Percentiles rank a stretch among this genome's conserved stretches.
Evolutionary conservation across 2,797 vertebrate species (phyloP).

Genomic region (Pantherophis alleghaniensis): DNA sequence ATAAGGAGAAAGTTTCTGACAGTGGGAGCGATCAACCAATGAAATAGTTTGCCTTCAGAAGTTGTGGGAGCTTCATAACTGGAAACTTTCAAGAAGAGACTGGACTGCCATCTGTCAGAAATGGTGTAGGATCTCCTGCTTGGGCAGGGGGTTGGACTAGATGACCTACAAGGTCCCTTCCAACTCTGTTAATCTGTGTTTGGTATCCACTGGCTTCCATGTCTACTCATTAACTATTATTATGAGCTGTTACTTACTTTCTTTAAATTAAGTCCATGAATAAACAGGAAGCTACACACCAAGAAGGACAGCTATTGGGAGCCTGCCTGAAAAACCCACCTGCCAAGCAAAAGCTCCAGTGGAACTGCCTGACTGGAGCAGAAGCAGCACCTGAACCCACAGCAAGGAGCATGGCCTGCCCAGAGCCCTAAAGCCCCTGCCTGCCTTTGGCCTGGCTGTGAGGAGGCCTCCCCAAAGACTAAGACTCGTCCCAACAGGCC

Average conservation of each 20-base stretch:
- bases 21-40: no score
- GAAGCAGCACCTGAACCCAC: no score
- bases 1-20: no score
- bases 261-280: background rate
- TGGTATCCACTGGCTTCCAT: background rate
- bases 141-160: no score
- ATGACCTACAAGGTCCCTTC: no score
- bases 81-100: no score
- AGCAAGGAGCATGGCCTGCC: background rate
- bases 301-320: background rate
- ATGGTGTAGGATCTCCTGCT: no score
- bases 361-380: background rate
- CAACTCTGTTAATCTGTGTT: background rate
- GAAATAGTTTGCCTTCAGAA: no score
- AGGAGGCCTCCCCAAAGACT: background rate
- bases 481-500: no score
- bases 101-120: no score
- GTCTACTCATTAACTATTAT: background rate
- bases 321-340: background rate
- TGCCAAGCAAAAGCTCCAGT: background rate
- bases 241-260: background rate
- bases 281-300: background rate
- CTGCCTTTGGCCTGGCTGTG: background rate
- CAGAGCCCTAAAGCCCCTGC: background rate
- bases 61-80: no score